Evolutionary conservation across 2,797 vertebrate species (phyloP).

Genomic region (Mus caroli): DNA sequence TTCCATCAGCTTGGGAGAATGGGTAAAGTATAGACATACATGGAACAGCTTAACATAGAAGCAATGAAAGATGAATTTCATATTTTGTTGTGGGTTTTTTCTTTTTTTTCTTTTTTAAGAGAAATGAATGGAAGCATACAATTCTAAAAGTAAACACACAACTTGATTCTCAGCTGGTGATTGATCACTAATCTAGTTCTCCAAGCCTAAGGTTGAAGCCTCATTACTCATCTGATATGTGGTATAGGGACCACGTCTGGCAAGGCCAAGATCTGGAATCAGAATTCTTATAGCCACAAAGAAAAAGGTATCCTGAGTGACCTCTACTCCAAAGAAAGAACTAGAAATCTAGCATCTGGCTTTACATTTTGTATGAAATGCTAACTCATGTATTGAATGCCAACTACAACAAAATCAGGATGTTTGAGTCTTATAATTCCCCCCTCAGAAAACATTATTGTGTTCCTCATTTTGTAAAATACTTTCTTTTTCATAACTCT

Average conservation of each 20-base stretch:
- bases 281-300: not conserved
- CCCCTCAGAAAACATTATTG: not conserved
- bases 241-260: too few relatives aligned
- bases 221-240: not conserved
- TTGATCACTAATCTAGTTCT: not conserved
- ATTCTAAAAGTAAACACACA: not conserved
- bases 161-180: not conserved
- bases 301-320: not conserved
- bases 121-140: not conserved
- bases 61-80: not conserved
- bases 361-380: conserved; percentile 31
- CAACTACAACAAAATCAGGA: not conserved
- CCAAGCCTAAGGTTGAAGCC: not conserved
- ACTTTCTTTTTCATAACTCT: not conserved
- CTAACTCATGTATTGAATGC: not conserved
- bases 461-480: not conserved
- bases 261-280: not conserved
- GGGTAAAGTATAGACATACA: not conserved
- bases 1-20: not conserved
- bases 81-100: not conserved
- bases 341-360: not conserved
- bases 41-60: not conserved
- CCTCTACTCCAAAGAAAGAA: not conserved
- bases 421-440: not conserved
- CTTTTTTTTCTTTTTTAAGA: not conserved